phyloP scores from a whole-genome alignment of 2,113 vertebrate genomes.

The Corynorhinus townsendii region DNA sequence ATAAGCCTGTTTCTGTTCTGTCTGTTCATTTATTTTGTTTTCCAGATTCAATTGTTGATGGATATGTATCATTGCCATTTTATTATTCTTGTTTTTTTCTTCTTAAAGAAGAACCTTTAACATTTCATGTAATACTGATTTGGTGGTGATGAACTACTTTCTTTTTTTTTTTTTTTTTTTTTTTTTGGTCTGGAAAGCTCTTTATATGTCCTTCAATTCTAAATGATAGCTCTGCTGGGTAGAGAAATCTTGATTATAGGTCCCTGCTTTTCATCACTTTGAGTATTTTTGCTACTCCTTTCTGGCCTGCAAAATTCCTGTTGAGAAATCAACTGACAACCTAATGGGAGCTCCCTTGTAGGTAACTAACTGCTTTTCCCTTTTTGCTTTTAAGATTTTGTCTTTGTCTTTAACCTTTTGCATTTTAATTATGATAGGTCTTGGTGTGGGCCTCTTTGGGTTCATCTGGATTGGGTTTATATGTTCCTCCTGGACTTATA shows the following conservation, averaged over 20 bases:
- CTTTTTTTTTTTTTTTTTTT: not conserved
- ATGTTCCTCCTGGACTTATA: not conserved
- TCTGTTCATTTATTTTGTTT: too few species aligned
- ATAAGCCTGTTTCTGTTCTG: too few species aligned
- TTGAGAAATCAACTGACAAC: not conserved
- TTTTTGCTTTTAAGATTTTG: not conserved
- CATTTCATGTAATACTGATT: not conserved
- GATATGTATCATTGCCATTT: not conserved
- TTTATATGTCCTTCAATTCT: not conserved
- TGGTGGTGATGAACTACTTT: not conserved
- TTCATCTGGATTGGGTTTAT: not conserved
- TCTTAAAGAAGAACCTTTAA: not conserved
- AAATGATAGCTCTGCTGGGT: not conserved
- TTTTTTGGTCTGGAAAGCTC: not conserved
- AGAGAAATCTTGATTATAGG: not conserved
- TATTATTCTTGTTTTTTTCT: not conserved
- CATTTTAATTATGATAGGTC: not conserved
- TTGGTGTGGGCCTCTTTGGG: not conserved
- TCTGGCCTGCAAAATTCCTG: not conserved
- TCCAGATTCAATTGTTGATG: too few species aligned
- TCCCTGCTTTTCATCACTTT: not conserved
- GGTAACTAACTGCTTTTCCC: not conserved
- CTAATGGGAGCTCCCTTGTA: not conserved
- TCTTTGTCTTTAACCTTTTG: not conserved
- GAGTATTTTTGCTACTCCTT: not conserved